Evolutionary conservation across 2,113 vertebrate genomes (phyloP), one percentile per base, ranked within the genome.

Genomic region (rat (Rattus norvegicus)): DNA sequence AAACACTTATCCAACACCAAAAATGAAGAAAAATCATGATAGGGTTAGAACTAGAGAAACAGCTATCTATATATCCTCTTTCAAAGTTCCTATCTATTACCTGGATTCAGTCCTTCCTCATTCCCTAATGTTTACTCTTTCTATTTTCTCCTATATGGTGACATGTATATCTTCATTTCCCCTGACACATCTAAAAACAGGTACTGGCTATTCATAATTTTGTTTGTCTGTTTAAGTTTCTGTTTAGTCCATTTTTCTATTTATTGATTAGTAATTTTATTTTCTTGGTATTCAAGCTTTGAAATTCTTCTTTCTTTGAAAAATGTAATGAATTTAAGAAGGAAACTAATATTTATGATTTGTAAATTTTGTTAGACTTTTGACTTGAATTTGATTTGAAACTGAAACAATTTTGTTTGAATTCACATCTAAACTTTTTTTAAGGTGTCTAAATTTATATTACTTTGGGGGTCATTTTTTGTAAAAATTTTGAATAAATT

Each of bases 401-500:
- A 91, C 70, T 96, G 59, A 94, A 94, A 88, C 19, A 86, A 30
- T 84, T 47, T 96, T 96, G 92, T 93, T 97, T 95, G 70, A 96
- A 92, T 95, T 96, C 63, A 96, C 70, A 94, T 84, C 70, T 73
- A 80, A 65, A 93, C 73, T 97, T 97, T 95, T 43, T 56, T 49
- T 70, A 96, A 93, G 84, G 76, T 96, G 39, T 96, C 83, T 76
- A 93, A 80, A 83, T 96, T 96, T 96, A 83, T 95, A 95, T 96
- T 93, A 91, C 87, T 94, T 94, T 95, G 87, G 63, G 93, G 63
- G 92, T 97, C 73, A 85, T 96, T 97, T 98, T 43, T 95, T 97
- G 94, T 97, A 65, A 95, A 95, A 96, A 88, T 97, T 91, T 94
- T 97, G 59, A 98, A 97, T 98, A 97, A 96, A 97, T 91, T 93